Evolutionary conservation across 2,113 vertebrate genomes (phyloP), one percentile per base, ranked within the genome.

Genomic region (Oryzias melastigma): DNA sequence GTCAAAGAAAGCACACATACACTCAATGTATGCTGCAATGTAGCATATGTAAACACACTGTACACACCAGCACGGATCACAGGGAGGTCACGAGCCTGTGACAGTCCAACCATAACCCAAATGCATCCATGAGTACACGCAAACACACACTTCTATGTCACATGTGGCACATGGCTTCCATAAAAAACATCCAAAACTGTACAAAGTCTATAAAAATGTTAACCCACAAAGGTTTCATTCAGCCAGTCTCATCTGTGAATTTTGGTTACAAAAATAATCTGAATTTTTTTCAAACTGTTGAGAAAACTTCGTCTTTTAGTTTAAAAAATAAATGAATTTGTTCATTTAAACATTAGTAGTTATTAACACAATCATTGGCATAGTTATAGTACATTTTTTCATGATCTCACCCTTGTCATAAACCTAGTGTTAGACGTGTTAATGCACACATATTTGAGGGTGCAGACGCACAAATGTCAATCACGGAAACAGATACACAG

Each of bases 11-110:
- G 57, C 62, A 60, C 18, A 79, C 65, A 76, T 62, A 77, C 57
- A 71, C 75, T 65, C 65, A 17, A 49, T 49, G 44, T 51, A 29
- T 29, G 55, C 54, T 65, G 24, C 68, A 72, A 65, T 70, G 63
- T 58, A 58, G 48, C 58, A 3, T 77, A 62, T 80, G 78, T 78
- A 87, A 85, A 85, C 83, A 80, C 42, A 68, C 71, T 69, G 66
- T 72, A 84, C 29, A 24, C 83, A 87, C 70, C 77, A 68, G 69
- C 78, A 82, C 66, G 85, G 82, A 82, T 85, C 82, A 84, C 57
- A 5, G 68, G 61, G 62, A 77, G 80, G 46, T 72, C 75, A 71
- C 64, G 80, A 82, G 72, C 62, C 85, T 67, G 82, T 82, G 82
- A 86, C 76, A 43, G 42, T 46, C 71, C 75, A 70, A 63, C 73